phyloP scores from a whole-genome alignment of 2,888 invertebrate genomes.

The Pterostichus madidus region DNA sequence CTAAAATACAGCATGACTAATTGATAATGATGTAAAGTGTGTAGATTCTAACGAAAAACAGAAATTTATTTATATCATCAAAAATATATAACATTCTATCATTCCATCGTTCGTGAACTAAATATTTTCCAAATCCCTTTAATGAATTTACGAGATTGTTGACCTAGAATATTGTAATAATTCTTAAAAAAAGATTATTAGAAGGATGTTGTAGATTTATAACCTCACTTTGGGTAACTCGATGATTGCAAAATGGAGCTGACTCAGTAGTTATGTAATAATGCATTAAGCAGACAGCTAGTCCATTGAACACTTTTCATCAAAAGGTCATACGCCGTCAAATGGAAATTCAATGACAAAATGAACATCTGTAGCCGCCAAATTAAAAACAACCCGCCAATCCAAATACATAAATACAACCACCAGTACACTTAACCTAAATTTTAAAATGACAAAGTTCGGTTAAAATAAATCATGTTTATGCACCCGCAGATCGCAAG shows the following conservation, averaged over 20 bases:
- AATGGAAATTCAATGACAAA: conserved; percentile 50
- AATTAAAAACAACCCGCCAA: conserved; percentile 46
- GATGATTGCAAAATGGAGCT: neutral
- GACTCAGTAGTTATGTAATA: conserved; percentile 16
- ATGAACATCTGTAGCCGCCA: conserved; percentile 18
- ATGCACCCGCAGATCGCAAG: conserved; percentile 14
- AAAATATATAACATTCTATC: conserved; percentile 34
- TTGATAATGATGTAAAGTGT: conserved; percentile 25
- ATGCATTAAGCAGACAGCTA: conserved; percentile 37
- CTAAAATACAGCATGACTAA: conserved; percentile 38
- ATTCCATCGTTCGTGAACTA: conserved; percentile 58
- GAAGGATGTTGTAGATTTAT: conserved; percentile 12
- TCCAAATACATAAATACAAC: conserved; percentile 47
- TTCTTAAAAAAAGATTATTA: neutral
- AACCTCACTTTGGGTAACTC: conserved; percentile 29
- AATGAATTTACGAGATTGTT: conserved; percentile 39
- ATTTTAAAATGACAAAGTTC: conserved; percentile 46
- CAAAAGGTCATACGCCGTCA: conserved; percentile 49
- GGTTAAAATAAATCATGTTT: conserved; percentile 63
- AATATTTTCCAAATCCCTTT: conserved; percentile 56
- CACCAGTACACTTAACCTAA: conserved; percentile 61
- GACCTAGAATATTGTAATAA: conserved; percentile 14
- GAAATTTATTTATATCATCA: conserved; percentile 22
- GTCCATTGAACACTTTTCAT: conserved; percentile 40
- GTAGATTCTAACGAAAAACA: conserved; percentile 41